Conservation (phyloP, 2,888 invertebrate genomes). For the Alloscopus bannaensis region DNA sequence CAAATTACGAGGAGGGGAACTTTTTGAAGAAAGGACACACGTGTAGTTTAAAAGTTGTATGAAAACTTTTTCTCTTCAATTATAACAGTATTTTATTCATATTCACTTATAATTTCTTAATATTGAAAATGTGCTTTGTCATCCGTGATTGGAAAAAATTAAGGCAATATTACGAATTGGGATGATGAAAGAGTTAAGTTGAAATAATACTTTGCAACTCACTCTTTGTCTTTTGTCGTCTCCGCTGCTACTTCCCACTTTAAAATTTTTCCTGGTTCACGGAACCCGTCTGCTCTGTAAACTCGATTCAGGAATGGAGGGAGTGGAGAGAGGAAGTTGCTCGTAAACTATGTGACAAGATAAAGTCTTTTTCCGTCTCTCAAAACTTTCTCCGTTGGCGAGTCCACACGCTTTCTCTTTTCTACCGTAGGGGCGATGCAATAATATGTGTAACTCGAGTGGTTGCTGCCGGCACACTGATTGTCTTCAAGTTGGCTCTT, state of each 20-base stretch:
- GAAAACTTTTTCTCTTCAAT: too few relatives aligned
- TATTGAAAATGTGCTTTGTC: too few relatives aligned
- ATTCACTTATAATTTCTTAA: too few relatives aligned
- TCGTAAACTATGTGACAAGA: background rate
- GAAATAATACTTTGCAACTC: too few relatives aligned
- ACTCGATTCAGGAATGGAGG: background rate
- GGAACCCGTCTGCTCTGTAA: background rate
- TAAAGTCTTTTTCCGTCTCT: background rate
- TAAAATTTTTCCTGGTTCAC: background rate
- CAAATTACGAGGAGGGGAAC: background rate
- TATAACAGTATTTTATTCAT: too few relatives aligned
- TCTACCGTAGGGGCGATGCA: constrained; percentile 1
- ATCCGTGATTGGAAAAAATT: too few relatives aligned
- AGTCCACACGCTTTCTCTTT: constrained; percentile 1
- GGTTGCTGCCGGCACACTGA: constrained; percentile 66
- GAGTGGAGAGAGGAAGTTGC: background rate
- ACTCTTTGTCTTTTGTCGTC: too few relatives aligned
- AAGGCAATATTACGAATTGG: too few relatives aligned
- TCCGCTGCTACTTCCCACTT: too few relatives aligned
- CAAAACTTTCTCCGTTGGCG: background rate
- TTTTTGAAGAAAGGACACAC: too few relatives aligned
- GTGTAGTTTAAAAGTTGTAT: too few relatives aligned
- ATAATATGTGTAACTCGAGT: constrained; percentile 55
- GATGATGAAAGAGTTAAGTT: too few relatives aligned
- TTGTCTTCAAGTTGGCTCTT: constrained; percentile 56